Conservation (phyloP, 2,888 invertebrate species). For the Drosophila atripex region DNA sequence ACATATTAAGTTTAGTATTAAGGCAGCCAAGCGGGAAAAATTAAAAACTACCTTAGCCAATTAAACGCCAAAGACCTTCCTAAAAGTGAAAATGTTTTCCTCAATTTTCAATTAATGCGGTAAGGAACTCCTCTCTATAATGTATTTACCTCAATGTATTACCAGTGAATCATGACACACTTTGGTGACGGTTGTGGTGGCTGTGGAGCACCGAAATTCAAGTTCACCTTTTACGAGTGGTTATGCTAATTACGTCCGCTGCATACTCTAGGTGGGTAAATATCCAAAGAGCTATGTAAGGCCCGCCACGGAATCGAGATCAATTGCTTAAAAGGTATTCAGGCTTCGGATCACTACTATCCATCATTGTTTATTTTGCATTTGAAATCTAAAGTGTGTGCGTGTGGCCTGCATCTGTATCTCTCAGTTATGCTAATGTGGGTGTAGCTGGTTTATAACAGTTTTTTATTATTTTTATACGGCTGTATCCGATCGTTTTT, state of each 20-base stretch:
- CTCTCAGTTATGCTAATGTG: constrained; percentile 60
- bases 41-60: background rate
- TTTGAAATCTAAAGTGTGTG: constrained; percentile 1
- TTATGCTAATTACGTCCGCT: constrained; percentile 60
- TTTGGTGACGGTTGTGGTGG: constrained; percentile 40
- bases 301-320: constrained; percentile 7
- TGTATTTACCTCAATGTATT: background rate
- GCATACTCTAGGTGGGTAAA: constrained; percentile 20
- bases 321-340: constrained; percentile 40
- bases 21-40: background rate
- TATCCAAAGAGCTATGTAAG: background rate
- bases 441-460: constrained; percentile 64
- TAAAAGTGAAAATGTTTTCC: background rate
- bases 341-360: constrained; percentile 8
- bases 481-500: constrained; percentile 14
- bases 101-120: background rate
- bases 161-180: constrained; percentile 70
- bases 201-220: constrained; percentile 57
- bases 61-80: background rate
- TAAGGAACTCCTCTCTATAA: background rate
- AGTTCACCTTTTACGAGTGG: constrained; percentile 63
- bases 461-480: constrained; percentile 41
- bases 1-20: too few species aligned
- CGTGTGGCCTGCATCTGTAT: constrained; percentile 11
- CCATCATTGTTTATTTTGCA: constrained; percentile 1